Percentiles rank a stretch among this genome's conserved stretches.
Conservation (phyloP, 2,797 vertebrate genomes). For the Takifugu rubripes region DNA sequence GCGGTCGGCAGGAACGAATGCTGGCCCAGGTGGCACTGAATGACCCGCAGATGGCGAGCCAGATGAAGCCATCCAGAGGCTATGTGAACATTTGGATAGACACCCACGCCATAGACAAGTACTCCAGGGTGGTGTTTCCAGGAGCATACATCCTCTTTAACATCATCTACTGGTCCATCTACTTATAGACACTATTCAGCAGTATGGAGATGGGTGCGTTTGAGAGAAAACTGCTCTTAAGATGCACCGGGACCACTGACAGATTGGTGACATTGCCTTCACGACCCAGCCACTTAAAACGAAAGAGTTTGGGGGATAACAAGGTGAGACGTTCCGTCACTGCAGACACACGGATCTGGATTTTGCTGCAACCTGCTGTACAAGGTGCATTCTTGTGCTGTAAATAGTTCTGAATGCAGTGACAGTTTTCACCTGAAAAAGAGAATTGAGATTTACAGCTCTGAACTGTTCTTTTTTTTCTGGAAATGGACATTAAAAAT, state of each 20-base stretch:
- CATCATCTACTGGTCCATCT: constrained; percentile 97
- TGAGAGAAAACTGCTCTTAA: constrained; percentile 28
- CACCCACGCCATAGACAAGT: constrained; percentile 95
- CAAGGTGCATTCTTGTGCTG: background rate
- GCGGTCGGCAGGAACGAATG: constrained; percentile 85
- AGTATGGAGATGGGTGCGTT: constrained; percentile 7
- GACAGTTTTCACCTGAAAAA: constrained; percentile 15
- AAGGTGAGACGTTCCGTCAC: too few relatives aligned
- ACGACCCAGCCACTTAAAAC: constrained; percentile 62
- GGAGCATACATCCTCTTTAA: constrained; percentile 96
- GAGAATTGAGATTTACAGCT: constrained; percentile 10
- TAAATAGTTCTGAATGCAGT: constrained; percentile 28
- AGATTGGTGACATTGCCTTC: constrained; percentile 65
- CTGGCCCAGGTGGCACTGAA: constrained; percentile 85
- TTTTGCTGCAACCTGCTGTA: constrained; percentile 8
- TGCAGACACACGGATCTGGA: constrained; percentile 11
- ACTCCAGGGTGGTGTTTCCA: constrained; percentile 92
- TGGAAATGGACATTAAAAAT: background rate
- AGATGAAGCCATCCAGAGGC: constrained; percentile 78
- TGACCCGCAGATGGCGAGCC: constrained; percentile 77
- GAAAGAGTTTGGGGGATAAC: constrained; percentile 16
- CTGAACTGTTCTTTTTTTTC: constrained; percentile 1
- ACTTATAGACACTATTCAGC: constrained; percentile 71
- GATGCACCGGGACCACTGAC: constrained; percentile 30
- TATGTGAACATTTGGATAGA: constrained; percentile 90